Base-by-base conservation (phyloP, 2,888 invertebrate species). In the Trichogramma evanescens region DNA sequence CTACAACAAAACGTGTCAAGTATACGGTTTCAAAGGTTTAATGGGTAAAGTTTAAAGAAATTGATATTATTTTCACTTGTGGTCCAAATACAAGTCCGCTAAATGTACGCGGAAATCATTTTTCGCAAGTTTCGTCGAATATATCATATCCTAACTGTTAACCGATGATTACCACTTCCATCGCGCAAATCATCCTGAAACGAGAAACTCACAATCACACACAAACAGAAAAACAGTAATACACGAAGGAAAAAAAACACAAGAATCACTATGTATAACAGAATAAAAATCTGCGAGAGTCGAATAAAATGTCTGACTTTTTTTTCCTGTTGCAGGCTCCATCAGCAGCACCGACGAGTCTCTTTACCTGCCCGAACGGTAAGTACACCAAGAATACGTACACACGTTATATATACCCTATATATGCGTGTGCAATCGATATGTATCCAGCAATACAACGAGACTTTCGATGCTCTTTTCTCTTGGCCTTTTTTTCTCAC, bases 291-390 rank as follows among this genome's bases (percentile, higher is more conserved):
- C 53, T 41, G 43, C 50, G 54, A 54, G 8, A 13, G 46, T 40
- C 10, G 39, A 8, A 48, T 57, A 51, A 59, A 62, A 54, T 41
- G 50, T 3, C 50, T 52, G 40, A 50, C 42, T n/a, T 59, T 26
- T 59, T 65, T 78, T 74, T 68, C 76, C 75, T 78, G 72, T 85
- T 85, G 65, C 86, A 87, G 87, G 82, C 82, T 72, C 83, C 84
- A 72, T 26, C 26, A 26, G 26, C 26, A 26, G 26, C 26, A 26
- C 76, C 71, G 65, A 76, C 74, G 65, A 81, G 78, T 72, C 76
- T 87, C 78, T 88, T 87, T 80, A 84, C 84, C 71, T 88, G 88
- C 82, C 87, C 87, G 70, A 86, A 85, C 75, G 87, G 88, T 88
- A 79, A 86, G 87, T 84, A 69, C 26, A 26, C 57, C 63, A 57